These are phyloP conservation scores for Ophioninae sp. DNA, from an alignment of 2,888 invertebrate genomes.

Conservation along the genomic window DNA sequence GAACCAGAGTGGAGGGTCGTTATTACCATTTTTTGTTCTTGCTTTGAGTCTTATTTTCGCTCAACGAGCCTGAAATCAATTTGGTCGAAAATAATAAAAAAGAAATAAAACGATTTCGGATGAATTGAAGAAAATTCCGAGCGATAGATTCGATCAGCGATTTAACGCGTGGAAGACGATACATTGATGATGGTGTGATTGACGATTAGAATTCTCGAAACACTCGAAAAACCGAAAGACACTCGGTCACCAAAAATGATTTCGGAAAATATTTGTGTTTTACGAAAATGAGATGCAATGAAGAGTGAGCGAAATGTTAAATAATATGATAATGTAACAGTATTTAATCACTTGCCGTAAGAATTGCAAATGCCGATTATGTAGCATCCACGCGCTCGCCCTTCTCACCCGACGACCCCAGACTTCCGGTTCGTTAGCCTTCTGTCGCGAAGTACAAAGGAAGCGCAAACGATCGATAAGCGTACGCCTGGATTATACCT, in stretches of 20 bases:
- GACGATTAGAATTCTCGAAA: neutral
- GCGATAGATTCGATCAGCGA: too few relatives aligned
- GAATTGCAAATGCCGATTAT: neutral
- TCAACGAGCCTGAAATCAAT: neutral
- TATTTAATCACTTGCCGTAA: neutral
- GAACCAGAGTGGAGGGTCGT: constrained; percentile 6
- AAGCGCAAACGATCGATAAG: neutral
- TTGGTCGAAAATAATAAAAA: neutral
- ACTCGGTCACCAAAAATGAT: neutral
- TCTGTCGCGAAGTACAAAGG: constrained; percentile 1
- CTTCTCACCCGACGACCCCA: constrained; percentile 14
- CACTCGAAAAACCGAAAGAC: neutral
- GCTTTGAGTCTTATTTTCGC: neutral
- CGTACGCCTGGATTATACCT: neutral
- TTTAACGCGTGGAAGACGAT: neutral
- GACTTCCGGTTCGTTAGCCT: constrained; percentile 22
- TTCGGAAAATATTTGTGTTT: neutral
- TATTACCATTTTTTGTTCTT: neutral
- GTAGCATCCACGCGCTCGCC: neutral
- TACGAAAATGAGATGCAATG: neutral
- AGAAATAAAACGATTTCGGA: neutral
- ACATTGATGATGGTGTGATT: neutral
- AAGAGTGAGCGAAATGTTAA: neutral
- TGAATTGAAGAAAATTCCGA: neutral
- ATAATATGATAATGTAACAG: neutral